Percentiles rank a stretch among this genome's conserved stretches.
Conservation (phyloP, 1,140 invertebrate genomes). For the Eulimnadia texana region DNA sequence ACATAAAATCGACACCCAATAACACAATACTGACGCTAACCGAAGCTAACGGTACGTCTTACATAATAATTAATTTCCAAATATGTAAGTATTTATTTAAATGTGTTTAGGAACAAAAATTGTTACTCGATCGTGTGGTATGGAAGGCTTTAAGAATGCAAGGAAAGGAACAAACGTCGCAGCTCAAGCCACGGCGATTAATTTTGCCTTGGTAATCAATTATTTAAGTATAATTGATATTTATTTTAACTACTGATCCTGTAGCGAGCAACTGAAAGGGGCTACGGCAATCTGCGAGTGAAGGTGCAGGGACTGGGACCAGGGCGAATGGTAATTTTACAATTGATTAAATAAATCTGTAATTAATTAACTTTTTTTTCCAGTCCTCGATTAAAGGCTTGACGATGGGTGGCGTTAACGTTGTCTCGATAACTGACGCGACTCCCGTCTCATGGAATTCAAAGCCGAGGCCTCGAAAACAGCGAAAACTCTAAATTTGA, state of each 20-base stretch:
- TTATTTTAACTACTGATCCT: too few species aligned
- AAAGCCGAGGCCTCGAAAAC: slow-evolving; percentile 50
- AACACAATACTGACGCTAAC: slow-evolving; percentile 71
- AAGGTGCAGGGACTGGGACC: slow-evolving; percentile 65
- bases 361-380: slow-evolving; percentile 24
- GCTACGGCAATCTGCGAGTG: slow-evolving; percentile 56
- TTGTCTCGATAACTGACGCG: slow-evolving; percentile 78
- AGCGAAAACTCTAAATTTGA: slow-evolving; percentile 45
- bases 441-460: slow-evolving; percentile 67
- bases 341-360: slow-evolving; percentile 2
- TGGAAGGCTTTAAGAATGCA: slow-evolving; percentile 88
- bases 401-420: slow-evolving; percentile 70
- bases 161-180: slow-evolving; percentile 91
- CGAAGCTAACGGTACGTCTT: slow-evolving; percentile 42
- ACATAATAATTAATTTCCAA: not conserved
- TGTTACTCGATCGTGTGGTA: slow-evolving; percentile 54
- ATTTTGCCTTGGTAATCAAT: slow-evolving; percentile 51
- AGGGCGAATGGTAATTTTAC: slow-evolving; percentile 59
- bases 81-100: slow-evolving; percentile 6
- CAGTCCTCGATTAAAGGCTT: slow-evolving; percentile 85
- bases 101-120: slow-evolving; percentile 36
- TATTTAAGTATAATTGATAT: slow-evolving; percentile 16
- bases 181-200: slow-evolving; percentile 79
- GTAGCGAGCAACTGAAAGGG: slow-evolving; percentile 55
- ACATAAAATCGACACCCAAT: slow-evolving; percentile 64